phyloP scores from a whole-genome alignment of 2,888 invertebrate genomes.

The Eurytoma adleriae region DNA sequence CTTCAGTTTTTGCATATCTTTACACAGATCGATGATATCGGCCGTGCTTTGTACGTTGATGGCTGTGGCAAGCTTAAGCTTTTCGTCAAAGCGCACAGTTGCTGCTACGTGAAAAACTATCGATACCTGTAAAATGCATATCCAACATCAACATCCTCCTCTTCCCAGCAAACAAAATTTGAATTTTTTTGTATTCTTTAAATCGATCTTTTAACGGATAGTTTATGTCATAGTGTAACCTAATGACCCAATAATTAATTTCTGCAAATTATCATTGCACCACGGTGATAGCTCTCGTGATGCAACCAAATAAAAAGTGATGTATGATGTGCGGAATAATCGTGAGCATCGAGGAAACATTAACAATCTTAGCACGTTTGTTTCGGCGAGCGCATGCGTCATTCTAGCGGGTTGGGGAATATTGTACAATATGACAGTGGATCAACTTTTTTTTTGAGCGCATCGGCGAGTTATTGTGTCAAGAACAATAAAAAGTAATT shows the following conservation, averaged over 20 bases:
- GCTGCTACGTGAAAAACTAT: constrained; percentile 87
- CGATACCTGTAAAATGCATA: constrained; percentile 62
- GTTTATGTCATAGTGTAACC: too few species aligned
- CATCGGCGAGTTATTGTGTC: not conserved
- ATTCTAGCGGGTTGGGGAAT: constrained; percentile 3
- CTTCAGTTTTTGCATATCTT: constrained; percentile 81
- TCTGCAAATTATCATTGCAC: too few species aligned
- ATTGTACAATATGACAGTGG: not conserved
- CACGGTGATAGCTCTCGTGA: not conserved
- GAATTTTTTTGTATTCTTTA: too few species aligned
- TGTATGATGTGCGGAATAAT: not conserved
- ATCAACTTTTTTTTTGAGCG: too few species aligned
- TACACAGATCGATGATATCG: constrained; percentile 81
- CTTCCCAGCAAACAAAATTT: too few species aligned
- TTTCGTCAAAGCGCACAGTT: constrained; percentile 86
- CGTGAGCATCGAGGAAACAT: not conserved
- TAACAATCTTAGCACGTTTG: constrained; percentile 28
- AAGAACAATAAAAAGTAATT: not conserved
- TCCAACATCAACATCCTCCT: not conserved
- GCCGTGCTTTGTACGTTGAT: constrained; percentile 84
- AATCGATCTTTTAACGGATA: too few species aligned
- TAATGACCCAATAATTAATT: too few species aligned
- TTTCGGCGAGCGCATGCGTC: not conserved
- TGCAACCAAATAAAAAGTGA: not conserved
- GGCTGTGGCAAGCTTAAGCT: constrained; percentile 81